A percentile compares a stretch with the other conserved stretches of the same genome.
Evolutionary conservation across 1,140 invertebrate species (phyloP).

Genomic region (Drosophila oshimai): DNA sequence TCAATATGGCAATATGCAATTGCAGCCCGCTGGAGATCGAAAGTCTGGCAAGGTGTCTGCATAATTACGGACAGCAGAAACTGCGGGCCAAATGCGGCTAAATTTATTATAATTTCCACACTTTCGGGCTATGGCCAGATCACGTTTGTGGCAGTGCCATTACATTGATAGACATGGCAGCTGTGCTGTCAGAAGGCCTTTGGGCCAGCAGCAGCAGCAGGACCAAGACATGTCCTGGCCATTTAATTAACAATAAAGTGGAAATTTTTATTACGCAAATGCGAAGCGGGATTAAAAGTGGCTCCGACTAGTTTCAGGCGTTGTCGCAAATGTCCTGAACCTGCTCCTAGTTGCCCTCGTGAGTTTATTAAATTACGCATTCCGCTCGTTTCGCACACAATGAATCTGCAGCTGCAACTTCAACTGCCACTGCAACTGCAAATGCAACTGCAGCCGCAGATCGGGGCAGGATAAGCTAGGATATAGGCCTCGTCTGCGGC

Average conservation of each 20-base stretch:
- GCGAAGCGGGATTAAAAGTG: conserved; percentile 37
- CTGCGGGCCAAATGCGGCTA: conserved; percentile 54
- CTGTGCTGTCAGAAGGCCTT: conserved; percentile 26
- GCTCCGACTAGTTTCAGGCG: conserved; percentile 53
- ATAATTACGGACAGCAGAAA: conserved; percentile 59
- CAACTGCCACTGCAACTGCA: conserved; percentile 34
- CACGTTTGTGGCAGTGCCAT: conserved; percentile 56
- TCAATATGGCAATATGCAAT: conserved; percentile 71
- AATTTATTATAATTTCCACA: conserved; percentile 81
- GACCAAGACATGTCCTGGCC: conserved; percentile 16
- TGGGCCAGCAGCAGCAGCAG: background rate
- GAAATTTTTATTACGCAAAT: conserved; percentile 66
- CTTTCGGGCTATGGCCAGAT: conserved; percentile 45
- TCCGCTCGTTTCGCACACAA: conserved; percentile 71
- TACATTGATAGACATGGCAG: conserved; percentile 67
- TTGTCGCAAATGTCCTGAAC: conserved; percentile 44
- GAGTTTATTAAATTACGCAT: conserved; percentile 74
- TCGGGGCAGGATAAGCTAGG: conserved; percentile 51
- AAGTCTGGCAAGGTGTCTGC: conserved; percentile 58
- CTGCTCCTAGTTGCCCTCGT: conserved; percentile 31
- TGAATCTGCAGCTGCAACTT: conserved; percentile 47
- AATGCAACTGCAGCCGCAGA: conserved; percentile 31
- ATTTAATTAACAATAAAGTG: conserved; percentile 81
- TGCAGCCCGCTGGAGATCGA: background rate
- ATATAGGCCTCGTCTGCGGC: conserved; percentile 25